Conservation (phyloP, 2,113 vertebrate species). For the Nycticorax nycticorax region DNA sequence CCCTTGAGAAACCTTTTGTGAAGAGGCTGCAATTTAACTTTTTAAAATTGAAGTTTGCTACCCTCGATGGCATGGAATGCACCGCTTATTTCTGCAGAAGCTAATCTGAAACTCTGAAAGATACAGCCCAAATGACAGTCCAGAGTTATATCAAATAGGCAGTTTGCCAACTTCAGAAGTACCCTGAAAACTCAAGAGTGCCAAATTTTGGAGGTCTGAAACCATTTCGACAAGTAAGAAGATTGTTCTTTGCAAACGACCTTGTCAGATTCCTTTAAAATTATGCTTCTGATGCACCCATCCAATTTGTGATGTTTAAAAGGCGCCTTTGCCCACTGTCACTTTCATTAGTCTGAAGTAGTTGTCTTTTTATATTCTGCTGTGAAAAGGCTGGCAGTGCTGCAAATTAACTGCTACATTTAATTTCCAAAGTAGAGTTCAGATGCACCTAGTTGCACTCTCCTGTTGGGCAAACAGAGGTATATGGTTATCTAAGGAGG, state of each 20-base stretch:
- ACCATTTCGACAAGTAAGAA: not conserved
- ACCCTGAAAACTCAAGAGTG: not conserved
- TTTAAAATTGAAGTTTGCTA: not conserved
- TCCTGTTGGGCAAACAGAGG: not conserved
- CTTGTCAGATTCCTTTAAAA: conserved; percentile 60
- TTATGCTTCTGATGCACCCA: conserved; percentile 15
- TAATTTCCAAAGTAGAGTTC: conserved; percentile 6
- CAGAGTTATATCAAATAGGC: not conserved
- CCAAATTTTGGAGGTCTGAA: conserved; percentile 2
- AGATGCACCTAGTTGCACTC: not conserved
- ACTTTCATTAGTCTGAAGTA: conserved; percentile 42
- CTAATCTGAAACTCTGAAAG: not conserved
- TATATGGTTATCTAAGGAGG: not conserved
- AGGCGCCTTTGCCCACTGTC: conserved; percentile 16
- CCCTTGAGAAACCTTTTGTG: not conserved
- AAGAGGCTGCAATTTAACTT: not conserved
- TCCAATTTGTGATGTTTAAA: conserved; percentile 33
- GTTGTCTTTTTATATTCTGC: conserved; percentile 5
- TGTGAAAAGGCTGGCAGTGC: not conserved
- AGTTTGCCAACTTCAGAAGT: not conserved
- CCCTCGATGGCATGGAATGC: accelerated
- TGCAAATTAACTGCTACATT: conserved; percentile 52
- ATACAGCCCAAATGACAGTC: not conserved
- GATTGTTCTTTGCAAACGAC: not conserved
- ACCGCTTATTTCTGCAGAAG: not conserved